Percentiles rank a stretch among this genome's conserved stretches.
Conservation (phyloP, 1,140 invertebrate species). For the Platyura marginata region DNA sequence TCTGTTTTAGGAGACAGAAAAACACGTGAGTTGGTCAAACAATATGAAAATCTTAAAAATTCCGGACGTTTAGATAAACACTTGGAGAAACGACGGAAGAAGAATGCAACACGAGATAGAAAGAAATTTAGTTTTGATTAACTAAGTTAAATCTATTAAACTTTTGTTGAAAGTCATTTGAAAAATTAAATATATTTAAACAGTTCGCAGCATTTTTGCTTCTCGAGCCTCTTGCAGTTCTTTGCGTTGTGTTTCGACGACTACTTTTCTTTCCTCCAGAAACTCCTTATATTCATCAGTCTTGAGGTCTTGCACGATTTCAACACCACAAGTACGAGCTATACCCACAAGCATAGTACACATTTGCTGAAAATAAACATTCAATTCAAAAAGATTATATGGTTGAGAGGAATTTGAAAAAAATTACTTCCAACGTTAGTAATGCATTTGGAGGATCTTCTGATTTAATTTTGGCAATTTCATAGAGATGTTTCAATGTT, state of each 20-base stretch:
- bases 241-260: slow-evolving; percentile 56
- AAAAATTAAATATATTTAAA: too few relatives aligned
- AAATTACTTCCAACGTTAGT: slow-evolving; percentile 22
- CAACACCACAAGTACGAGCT: slow-evolving; percentile 63
- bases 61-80: slow-evolving; percentile 54
- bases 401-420: neutral
- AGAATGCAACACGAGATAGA: slow-evolving; percentile 33
- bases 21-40: slow-evolving; percentile 41
- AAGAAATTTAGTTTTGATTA: slow-evolving; percentile 24
- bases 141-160: too few relatives aligned
- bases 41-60: slow-evolving; percentile 53
- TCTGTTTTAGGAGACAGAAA: slow-evolving; percentile 44
- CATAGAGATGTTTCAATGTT: slow-evolving; percentile 92
- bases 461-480: slow-evolving; percentile 91
- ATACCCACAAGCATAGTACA: slow-evolving; percentile 59
- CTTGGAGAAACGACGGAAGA: slow-evolving; percentile 50
- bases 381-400: slow-evolving; percentile 15
- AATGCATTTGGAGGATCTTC: slow-evolving; percentile 60
- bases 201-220: slow-evolving; percentile 79
- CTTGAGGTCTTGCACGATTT: slow-evolving; percentile 70
- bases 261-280: slow-evolving; percentile 51
- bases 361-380: slow-evolving; percentile 53
- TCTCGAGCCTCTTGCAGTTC: slow-evolving; percentile 72
- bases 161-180: too few relatives aligned
- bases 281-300: slow-evolving; percentile 69